Base-by-base conservation (phyloP, 2,113 vertebrate genomes). In the Pelobates fuscus region DNA sequence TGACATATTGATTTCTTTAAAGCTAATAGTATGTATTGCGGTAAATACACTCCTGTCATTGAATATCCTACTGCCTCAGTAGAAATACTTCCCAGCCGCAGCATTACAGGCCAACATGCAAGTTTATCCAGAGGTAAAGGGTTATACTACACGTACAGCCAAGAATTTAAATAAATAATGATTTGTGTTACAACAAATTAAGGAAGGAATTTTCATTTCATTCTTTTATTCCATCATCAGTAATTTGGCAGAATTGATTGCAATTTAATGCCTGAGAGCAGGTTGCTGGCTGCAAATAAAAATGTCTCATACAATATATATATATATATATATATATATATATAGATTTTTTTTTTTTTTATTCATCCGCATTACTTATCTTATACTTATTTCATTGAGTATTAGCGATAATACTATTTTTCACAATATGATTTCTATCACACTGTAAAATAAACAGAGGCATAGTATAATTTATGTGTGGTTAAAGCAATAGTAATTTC, bases 81-180 rank as follows among this genome's bases (percentile, higher is more conserved):
- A 49, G 60, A 23, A 61, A 3, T 12, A 17, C 70, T 63, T 59
- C 43, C 60, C 17, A 14, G 26, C 46, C 41, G 26, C 44, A 72
- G 46, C 20, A 63, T 30, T 17, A 37, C 5, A 32, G 18, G 59
- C 70, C 60, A 72, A 27, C 21, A 54, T 27, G 30, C 52, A 43
- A 72, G 70, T 72, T 72, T 72, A 72, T 63, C 70, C 70, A 72
- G 43, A 52, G 70, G 43, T 72, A 29, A 72, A 30, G 27, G 25
- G 44, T 72, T 72, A 4, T 25, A 63, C 61, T 25, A 43, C 12
- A 26, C 23, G 10, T 62, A 10, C 58, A 63, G 70, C 70, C 70
- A 72, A 54, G 60, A 72, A 10, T 32, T 62, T 30, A 62, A 71
- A 61, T 71, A 72, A 72, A 72, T 49, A 72, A 72, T 72, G 24